Evolutionary conservation across 2,113 vertebrate genomes (phyloP).

Genomic region (Myotis brandtii): DNA sequence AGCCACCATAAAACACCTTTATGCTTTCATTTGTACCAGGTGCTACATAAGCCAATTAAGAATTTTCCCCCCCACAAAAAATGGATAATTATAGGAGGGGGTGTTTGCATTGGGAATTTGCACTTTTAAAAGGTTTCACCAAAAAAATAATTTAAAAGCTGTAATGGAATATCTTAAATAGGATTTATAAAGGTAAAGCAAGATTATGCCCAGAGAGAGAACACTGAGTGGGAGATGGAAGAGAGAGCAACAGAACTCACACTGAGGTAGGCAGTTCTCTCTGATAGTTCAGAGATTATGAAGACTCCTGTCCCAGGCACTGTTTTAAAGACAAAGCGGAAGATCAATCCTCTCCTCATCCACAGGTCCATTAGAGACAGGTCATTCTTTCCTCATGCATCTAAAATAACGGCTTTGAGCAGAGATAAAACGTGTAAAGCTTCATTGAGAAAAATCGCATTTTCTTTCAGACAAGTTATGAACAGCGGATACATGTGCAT

Average conservation of each 20-base stretch:
- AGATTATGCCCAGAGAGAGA: background rate
- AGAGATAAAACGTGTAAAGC: conserved; percentile 50
- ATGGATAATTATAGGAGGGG: background rate
- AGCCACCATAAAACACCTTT: conserved; percentile 56
- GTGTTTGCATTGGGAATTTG: background rate
- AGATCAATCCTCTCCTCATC: background rate
- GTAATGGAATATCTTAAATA: background rate
- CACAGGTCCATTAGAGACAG: background rate
- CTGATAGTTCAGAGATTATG: background rate
- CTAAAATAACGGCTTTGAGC: conserved; percentile 12
- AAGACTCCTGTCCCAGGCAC: conserved; percentile 11
- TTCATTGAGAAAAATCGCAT: conserved; percentile 1
- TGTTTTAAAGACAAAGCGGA: background rate
- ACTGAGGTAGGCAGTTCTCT: background rate
- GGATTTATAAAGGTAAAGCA: conserved; percentile 23
- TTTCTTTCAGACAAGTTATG: conserved; percentile 38
- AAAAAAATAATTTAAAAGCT: background rate
- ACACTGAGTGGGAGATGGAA: background rate
- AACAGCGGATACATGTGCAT: background rate
- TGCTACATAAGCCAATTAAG: conserved; percentile 12
- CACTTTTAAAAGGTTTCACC: background rate
- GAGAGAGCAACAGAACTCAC: background rate
- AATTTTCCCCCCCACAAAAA: background rate
- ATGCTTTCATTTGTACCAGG: background rate
- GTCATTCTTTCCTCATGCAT: background rate